Evolutionary conservation across 2,888 invertebrate species (phyloP).

Genomic region (Acleris literana): DNA sequence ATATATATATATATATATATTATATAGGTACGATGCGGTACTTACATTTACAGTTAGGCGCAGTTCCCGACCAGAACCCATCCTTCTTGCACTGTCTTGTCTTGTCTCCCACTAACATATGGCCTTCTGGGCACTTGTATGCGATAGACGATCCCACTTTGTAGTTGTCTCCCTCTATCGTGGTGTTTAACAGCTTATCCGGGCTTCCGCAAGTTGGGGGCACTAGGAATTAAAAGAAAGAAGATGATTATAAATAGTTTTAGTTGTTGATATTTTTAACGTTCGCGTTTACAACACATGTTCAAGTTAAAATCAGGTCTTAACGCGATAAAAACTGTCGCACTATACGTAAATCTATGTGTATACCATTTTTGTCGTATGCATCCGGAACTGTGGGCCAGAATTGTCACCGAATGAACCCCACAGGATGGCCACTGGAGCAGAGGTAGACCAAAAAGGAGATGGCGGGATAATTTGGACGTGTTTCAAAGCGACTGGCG

Average conservation of each 20-base stretch:
- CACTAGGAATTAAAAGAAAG: constrained; percentile 76
- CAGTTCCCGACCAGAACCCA: constrained; percentile 92
- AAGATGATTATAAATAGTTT: background rate
- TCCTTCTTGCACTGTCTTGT: constrained; percentile 87
- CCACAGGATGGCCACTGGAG: too few species aligned
- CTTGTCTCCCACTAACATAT: constrained; percentile 88
- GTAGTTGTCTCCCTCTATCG: constrained; percentile 87
- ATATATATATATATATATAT: too few species aligned
- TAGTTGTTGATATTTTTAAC: background rate
- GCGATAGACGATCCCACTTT: constrained; percentile 87
- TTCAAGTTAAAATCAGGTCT: too few species aligned
- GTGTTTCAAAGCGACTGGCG: too few species aligned
- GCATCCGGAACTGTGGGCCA: too few species aligned
- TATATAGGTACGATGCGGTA: constrained; percentile 31
- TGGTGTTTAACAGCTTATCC: constrained; percentile 92
- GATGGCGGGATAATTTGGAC: too few species aligned
- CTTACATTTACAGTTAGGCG: constrained; percentile 95
- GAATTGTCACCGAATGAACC: too few species aligned
- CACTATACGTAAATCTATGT: too few species aligned
- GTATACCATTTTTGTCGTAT: too few species aligned
- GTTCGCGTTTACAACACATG: too few species aligned
- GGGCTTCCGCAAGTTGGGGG: constrained; percentile 95
- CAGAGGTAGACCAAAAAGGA: too few species aligned
- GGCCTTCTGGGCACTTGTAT: constrained; percentile 92
- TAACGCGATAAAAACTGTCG: too few species aligned